Conservation (phyloP, 2,888 invertebrate species). For the Ophion slaviceki region DNA sequence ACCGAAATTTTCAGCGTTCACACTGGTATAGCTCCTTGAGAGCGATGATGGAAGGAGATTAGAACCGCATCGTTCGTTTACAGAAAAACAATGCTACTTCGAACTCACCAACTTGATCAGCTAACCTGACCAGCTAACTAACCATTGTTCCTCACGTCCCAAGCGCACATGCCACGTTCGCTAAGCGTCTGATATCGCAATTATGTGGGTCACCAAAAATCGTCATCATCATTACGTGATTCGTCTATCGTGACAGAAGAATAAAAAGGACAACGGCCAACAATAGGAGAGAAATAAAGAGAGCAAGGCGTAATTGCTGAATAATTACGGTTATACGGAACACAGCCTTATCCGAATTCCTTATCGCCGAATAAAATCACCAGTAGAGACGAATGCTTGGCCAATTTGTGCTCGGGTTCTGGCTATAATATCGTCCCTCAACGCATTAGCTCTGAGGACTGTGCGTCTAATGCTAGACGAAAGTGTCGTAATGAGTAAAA, state of each 20-base stretch:
- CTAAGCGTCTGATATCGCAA: slow-evolving; percentile 17
- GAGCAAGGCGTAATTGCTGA: slow-evolving; percentile 33
- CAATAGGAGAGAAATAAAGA: neutral
- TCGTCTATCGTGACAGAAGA: slow-evolving; percentile 14
- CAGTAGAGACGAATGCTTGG: slow-evolving; percentile 35
- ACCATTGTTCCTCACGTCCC: slow-evolving; percentile 5
- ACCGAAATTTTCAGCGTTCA: too few relatives aligned
- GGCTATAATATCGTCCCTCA: slow-evolving; percentile 30
- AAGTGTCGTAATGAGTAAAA: slow-evolving; percentile 20
- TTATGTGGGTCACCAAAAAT: slow-evolving; percentile 32
- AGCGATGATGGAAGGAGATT: neutral
- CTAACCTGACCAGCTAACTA: too few relatives aligned
- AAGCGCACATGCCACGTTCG: neutral
- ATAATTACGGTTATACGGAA: slow-evolving; percentile 44
- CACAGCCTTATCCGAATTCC: slow-evolving; percentile 22
- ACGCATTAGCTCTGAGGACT: slow-evolving; percentile 21
- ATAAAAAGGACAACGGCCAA: neutral
- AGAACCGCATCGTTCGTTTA: too few relatives aligned
- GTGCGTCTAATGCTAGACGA: slow-evolving; percentile 42
- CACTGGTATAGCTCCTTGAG: too few relatives aligned
- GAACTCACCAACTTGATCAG: neutral
- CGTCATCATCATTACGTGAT: slow-evolving; percentile 49
- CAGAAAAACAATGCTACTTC: too few relatives aligned
- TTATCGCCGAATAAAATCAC: slow-evolving; percentile 53
- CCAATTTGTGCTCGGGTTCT: slow-evolving; percentile 12